phyloP scores from a whole-genome alignment of 2,797 vertebrate species.

The Sebastes minor region DNA sequence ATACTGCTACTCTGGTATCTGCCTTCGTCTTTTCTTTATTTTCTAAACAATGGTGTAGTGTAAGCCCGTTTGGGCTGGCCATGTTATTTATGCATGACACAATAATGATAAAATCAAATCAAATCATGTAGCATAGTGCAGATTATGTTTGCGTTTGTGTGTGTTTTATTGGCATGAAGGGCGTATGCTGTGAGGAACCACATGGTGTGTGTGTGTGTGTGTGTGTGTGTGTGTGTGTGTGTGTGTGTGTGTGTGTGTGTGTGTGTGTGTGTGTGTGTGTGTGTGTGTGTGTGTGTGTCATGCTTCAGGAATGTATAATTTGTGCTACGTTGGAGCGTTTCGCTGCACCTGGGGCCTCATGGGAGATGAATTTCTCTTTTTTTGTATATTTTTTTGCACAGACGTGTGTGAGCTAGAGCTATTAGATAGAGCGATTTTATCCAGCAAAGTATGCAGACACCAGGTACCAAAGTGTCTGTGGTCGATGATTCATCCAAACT shows the following conservation, averaged over 20 bases:
- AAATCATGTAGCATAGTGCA: not conserved
- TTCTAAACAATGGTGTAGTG: too few relatives aligned
- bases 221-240: too few relatives aligned
- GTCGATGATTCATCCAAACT: not conserved
- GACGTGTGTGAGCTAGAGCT: not conserved
- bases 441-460: not conserved
- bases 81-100: too few relatives aligned
- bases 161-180: conserved; percentile 27
- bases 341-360: conserved; percentile 44
- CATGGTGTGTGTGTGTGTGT: not conserved
- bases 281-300: conserved; percentile 23
- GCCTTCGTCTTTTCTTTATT: too few relatives aligned
- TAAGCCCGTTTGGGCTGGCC: too few relatives aligned
- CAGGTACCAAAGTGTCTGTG: not conserved
- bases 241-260: conserved; percentile 16
- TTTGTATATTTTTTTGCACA: not conserved
- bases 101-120: too few relatives aligned
- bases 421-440: not conserved
- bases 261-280: not conserved
- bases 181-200: conserved; percentile 10
- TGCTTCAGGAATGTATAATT: conserved; percentile 64
- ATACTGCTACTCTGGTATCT: too few relatives aligned
- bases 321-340: conserved; percentile 19
- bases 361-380: conserved; percentile 18
- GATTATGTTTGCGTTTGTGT: not conserved